phyloP scores from a whole-genome alignment of 1,140 invertebrate genomes.

The Ostrea denselamellosa region DNA sequence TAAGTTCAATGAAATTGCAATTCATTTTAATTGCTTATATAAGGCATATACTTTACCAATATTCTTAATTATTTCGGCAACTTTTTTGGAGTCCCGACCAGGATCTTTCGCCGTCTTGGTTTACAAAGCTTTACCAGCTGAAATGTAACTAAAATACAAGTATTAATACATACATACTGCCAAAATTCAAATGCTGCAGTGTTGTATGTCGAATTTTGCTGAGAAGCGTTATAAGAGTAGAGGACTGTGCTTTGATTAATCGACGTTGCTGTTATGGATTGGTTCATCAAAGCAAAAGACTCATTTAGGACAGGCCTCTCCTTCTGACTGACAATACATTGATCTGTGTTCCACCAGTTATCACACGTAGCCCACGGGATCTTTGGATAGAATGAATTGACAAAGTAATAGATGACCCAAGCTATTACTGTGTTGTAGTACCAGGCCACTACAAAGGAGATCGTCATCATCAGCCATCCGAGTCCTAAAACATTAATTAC shows the following conservation, averaged over 20 bases:
- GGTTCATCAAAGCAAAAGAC: background rate
- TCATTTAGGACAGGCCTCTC: background rate
- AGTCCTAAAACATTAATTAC: constrained; percentile 56
- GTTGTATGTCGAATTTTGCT: constrained; percentile 5
- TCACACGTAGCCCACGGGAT: constrained; percentile 96
- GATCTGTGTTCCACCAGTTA: constrained; percentile 94
- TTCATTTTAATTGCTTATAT: background rate
- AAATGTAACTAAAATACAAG: background rate
- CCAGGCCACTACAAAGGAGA: constrained; percentile 79
- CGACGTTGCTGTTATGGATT: background rate
- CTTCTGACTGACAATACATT: constrained; percentile 87
- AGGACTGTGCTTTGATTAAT: too few species aligned
- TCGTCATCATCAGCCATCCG: constrained; percentile 70
- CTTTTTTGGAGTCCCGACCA: background rate
- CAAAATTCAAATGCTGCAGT: constrained; percentile 48
- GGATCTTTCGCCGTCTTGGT: background rate
- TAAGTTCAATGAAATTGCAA: background rate
- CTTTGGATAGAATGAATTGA: constrained; percentile 78
- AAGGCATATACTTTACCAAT: background rate
- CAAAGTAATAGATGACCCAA: constrained; percentile 95
- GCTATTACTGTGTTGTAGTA: constrained; percentile 98
- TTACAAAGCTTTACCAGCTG: background rate
- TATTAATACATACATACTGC: constrained; percentile 10
- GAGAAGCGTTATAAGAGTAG: background rate
- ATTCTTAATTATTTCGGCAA: background rate